Conservation (phyloP, 2,888 invertebrate genomes). For the Cyaniris semiargus region DNA sequence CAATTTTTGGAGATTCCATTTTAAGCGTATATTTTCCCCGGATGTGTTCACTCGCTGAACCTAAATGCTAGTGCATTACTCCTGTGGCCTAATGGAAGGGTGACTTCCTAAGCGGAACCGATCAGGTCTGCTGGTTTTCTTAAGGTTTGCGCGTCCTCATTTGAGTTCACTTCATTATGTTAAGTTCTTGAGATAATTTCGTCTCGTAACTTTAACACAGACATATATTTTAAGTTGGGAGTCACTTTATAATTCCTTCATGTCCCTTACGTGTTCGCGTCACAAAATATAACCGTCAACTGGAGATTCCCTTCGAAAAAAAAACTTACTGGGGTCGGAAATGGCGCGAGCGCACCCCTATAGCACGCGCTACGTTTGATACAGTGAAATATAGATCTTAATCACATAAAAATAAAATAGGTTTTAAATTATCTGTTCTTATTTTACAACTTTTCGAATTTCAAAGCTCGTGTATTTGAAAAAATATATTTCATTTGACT, state of each 20-base stretch:
- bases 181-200: background rate
- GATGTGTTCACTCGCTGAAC: slow-evolving; percentile 35
- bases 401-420: background rate
- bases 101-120: slow-evolving; percentile 55
- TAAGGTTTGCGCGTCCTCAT: slow-evolving; percentile 33
- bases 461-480: background rate
- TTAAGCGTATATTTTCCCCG: slow-evolving; percentile 58
- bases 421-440: slow-evolving; percentile 24
- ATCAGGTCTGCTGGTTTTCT: slow-evolving; percentile 45
- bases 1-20: slow-evolving; percentile 77
- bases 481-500: slow-evolving; percentile 30
- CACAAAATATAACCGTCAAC: slow-evolving; percentile 66
- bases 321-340: slow-evolving; percentile 64
- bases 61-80: slow-evolving; percentile 52
- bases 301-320: slow-evolving; percentile 54
- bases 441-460: slow-evolving; percentile 21
- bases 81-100: slow-evolving; percentile 50
- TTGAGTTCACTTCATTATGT: slow-evolving; percentile 11
- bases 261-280: slow-evolving; percentile 45
- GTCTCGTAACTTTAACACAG: background rate
- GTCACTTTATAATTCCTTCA: background rate
- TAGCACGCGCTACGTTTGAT: slow-evolving; percentile 60
- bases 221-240: background rate
- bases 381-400: slow-evolving; percentile 42
- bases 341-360: slow-evolving; percentile 73